A percentile compares a stretch with the other conserved stretches of the same genome.
These are phyloP conservation scores for Enteromius radiatus DNA, from an alignment of 2,797 vertebrate genomes.

Conservation along the genomic window DNA sequence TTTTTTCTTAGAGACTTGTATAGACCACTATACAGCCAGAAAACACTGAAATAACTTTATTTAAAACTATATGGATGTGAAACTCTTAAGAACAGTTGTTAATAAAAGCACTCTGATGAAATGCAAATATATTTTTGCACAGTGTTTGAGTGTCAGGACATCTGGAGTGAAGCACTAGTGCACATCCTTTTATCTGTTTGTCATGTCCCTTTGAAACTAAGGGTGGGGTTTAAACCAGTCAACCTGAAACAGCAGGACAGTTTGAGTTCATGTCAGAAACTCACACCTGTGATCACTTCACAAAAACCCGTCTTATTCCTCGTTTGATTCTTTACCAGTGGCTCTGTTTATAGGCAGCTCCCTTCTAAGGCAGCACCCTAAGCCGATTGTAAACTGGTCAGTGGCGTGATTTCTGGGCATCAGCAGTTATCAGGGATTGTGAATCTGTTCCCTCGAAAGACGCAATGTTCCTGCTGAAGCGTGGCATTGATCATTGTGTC, in stretches of 20 bases:
- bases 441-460: conserved; percentile 12
- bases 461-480: conserved; percentile 6
- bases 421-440: background rate
- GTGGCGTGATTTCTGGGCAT: background rate
- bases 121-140: background rate
- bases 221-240: conserved; percentile 12
- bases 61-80: background rate
- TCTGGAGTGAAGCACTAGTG: background rate
- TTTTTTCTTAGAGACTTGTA: background rate
- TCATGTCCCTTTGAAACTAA: background rate
- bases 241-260: background rate
- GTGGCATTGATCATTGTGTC: conserved; percentile 14
- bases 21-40: background rate
- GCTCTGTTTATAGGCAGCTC: background rate
- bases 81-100: background rate
- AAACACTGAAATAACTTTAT: background rate
- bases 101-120: background rate
- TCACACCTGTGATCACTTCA: background rate
- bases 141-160: background rate
- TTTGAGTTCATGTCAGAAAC: background rate
- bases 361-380: background rate
- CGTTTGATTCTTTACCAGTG: background rate
- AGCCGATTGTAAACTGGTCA: background rate
- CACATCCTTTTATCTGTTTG: background rate
- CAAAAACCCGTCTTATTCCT: background rate